Conservation (phyloP, 2,113 vertebrate species). For the Myiagra hebetior region DNA sequence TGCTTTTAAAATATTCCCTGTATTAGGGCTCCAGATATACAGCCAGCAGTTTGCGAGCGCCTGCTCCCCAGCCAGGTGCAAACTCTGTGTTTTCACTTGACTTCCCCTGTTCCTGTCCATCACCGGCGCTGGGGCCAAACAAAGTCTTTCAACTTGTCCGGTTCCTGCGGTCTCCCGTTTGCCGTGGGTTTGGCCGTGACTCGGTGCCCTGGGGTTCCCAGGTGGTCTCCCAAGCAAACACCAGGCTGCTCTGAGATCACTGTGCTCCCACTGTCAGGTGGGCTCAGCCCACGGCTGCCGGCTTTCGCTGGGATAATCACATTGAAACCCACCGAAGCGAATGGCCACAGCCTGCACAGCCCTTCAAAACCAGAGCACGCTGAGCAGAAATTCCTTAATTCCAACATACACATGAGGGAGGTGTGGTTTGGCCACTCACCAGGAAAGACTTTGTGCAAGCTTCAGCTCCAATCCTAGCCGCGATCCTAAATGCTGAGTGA, state of each 20-base stretch:
- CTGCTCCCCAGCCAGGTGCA: neutral
- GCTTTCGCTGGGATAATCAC: neutral
- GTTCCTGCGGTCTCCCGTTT: neutral
- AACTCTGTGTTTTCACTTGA: neutral
- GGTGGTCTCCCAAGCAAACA: neutral
- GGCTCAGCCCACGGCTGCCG: neutral
- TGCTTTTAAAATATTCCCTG: neutral
- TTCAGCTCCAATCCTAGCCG: constrained; percentile 28
- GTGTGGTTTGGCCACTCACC: constrained; percentile 58
- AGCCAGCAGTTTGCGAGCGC: neutral
- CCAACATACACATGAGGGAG: constrained; percentile 25
- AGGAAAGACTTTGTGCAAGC: constrained; percentile 37
- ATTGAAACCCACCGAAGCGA: neutral
- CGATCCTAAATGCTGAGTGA: constrained; percentile 23
- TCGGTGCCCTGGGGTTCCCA: neutral
- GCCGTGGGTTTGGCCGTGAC: neutral
- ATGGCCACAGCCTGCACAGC: neutral
- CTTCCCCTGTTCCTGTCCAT: constrained; percentile 38
- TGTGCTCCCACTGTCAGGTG: neutral
- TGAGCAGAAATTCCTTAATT: constrained; percentile 14
- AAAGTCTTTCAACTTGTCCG: neutral
- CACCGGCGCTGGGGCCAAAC: neutral
- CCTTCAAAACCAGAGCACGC: neutral
- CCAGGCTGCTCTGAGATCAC: neutral
- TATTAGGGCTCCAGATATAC: neutral